These are phyloP conservation scores for Teleopsis dalmanni DNA, from an alignment of 1,140 invertebrate species.

Conservation along the genomic window DNA sequence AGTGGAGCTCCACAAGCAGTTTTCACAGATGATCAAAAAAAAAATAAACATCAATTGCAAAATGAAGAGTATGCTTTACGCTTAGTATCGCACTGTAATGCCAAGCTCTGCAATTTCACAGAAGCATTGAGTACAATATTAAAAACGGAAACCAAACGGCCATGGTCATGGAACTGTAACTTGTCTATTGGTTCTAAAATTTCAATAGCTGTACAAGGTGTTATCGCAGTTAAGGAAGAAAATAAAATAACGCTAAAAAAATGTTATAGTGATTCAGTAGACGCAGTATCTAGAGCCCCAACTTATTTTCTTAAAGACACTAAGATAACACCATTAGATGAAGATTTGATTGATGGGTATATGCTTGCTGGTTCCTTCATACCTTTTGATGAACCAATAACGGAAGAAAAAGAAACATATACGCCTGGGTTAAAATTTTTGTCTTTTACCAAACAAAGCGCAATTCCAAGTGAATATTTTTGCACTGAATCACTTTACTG, in stretches of 20 bases:
- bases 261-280: slow-evolving; percentile 23
- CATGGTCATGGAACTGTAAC: slow-evolving; percentile 32
- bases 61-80: slow-evolving; percentile 30
- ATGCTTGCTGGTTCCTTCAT: slow-evolving; percentile 38
- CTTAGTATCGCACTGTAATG: slow-evolving; percentile 27
- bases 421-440: slow-evolving; percentile 30
- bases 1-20: slow-evolving; percentile 22
- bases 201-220: slow-evolving; percentile 22
- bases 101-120: slow-evolving; percentile 28
- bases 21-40: slow-evolving; percentile 17
- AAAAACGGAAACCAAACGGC: slow-evolving; percentile 22
- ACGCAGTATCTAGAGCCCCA: slow-evolving; percentile 24
- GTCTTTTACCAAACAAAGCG: slow-evolving; percentile 24
- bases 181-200: slow-evolving; percentile 30
- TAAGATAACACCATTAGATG: slow-evolving; percentile 20
- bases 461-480: slow-evolving; percentile 31
- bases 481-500: slow-evolving; percentile 31
- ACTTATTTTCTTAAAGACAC: slow-evolving; percentile 25
- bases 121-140: slow-evolving; percentile 22
- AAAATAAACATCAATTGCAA: slow-evolving; percentile 14
- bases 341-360: slow-evolving; percentile 35
- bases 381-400: slow-evolving; percentile 27
- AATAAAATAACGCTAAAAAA: slow-evolving; percentile 29
- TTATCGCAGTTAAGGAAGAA: slow-evolving; percentile 37
- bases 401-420: slow-evolving; percentile 15